Conservation (phyloP, 2,888 invertebrate species). For the Rotaria magnacalcarata region DNA sequence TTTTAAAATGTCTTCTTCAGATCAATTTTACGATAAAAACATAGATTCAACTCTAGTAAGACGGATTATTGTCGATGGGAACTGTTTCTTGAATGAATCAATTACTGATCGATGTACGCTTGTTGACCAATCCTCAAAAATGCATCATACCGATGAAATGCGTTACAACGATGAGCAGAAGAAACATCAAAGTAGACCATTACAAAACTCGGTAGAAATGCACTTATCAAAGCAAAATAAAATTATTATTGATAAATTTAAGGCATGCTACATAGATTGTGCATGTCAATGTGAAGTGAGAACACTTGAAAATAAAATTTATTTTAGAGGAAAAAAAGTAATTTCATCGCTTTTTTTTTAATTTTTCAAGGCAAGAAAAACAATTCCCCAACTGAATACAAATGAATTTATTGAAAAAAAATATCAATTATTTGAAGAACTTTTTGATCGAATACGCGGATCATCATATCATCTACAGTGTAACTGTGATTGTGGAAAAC, state of each 20-base stretch:
- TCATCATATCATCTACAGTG: not conserved
- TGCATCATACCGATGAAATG: not conserved
- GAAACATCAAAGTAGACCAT: not conserved
- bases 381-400: not conserved
- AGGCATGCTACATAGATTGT: conserved; percentile 14
- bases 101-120: not conserved
- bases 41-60: not conserved
- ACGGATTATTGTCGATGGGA: no score
- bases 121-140: not conserved
- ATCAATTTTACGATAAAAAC: not conserved
- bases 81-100: no score
- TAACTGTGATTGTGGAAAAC: not conserved
- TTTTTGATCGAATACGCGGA: not conserved
- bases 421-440: not conserved
- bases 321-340: no score
- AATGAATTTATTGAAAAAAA: not conserved
- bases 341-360: not conserved
- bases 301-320: no score
- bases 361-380: not conserved
- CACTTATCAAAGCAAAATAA: not conserved
- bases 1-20: not conserved
- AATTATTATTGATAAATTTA: conserved; percentile 29
- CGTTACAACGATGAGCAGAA: not conserved
- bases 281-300: conserved; percentile 1
- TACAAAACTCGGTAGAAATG: no score